A percentile compares a stretch with the other conserved stretches of the same genome.
These are phyloP conservation scores for Bombus pascuorum DNA, from an alignment of 1,140 invertebrate genomes.

Conservation along the genomic window DNA sequence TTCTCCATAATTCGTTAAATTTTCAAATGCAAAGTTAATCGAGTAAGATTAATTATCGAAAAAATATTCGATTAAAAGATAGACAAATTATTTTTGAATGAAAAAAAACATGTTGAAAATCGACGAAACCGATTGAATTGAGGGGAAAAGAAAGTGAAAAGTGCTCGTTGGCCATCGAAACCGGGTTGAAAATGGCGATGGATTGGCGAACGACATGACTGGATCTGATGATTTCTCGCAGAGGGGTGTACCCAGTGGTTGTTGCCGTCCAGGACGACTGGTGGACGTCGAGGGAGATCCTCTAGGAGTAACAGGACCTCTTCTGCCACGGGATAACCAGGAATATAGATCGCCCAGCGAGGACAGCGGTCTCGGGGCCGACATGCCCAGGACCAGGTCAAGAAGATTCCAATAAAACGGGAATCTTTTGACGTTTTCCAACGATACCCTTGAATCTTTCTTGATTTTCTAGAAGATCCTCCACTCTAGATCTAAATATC, in stretches of 20 bases:
- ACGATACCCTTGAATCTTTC: not conserved
- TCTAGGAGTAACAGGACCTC: slow-evolving; percentile 81
- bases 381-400: slow-evolving; percentile 86
- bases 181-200: slow-evolving; percentile 36
- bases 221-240: slow-evolving; percentile 79
- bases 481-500: not conserved
- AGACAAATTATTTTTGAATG: too few relatives aligned
- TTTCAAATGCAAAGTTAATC: not conserved
- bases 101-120: not conserved
- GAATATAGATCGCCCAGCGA: slow-evolving; percentile 91
- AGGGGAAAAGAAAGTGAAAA: not conserved
- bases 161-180: slow-evolving; percentile 46
- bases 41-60: not conserved
- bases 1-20: not conserved
- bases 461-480: not conserved
- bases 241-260: slow-evolving; percentile 73
- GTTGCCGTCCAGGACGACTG: slow-evolving; percentile 82
- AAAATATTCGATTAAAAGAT: not conserved
- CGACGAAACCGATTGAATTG: not conserved
- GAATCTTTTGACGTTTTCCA: not conserved
- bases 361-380: slow-evolving; percentile 91
- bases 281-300: slow-evolving; percentile 85
- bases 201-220: slow-evolving; percentile 62
- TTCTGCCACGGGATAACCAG: slow-evolving; percentile 80
- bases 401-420: slow-evolving; percentile 16